These are phyloP conservation scores for Parasteatoda lunata DNA, from an alignment of 2,888 invertebrate species.

Conservation along the genomic window DNA sequence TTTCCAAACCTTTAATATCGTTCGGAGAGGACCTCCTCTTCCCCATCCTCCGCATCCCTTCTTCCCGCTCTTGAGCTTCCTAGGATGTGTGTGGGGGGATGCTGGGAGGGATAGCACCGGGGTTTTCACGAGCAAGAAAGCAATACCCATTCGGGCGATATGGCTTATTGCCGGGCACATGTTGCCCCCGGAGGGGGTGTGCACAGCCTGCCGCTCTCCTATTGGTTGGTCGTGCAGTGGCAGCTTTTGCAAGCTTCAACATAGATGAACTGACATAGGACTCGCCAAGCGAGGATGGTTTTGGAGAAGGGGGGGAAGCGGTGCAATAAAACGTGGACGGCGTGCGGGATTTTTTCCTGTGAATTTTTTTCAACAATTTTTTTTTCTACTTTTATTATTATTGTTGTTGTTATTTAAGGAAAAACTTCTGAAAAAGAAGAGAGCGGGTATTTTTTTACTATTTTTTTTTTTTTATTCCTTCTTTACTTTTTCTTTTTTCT, in stretches of 20 bases:
- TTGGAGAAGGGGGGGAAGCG: conserved; percentile 10
- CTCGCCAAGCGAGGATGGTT: conserved; percentile 21
- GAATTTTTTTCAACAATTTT: neutral
- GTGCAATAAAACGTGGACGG: conserved; percentile 62
- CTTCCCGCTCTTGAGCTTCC: conserved; percentile 27
- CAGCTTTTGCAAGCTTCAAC: conserved; percentile 53
- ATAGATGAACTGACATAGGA: conserved; percentile 60
- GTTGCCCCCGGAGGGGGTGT: conserved; percentile 52
- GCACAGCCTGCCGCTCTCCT: conserved; percentile 55
- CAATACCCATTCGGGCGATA: conserved; percentile 68
- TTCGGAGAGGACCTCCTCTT: conserved; percentile 9
- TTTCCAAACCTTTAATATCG: conserved; percentile 59
- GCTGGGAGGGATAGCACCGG: conserved; percentile 6
- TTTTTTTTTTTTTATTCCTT: neutral
- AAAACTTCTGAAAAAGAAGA: conserved; percentile 54
- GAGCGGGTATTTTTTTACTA: neutral
- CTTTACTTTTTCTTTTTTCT: neutral
- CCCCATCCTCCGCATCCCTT: conserved; percentile 10
- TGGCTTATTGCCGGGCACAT: conserved; percentile 68
- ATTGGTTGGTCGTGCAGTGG: conserved; percentile 47
- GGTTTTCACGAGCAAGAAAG: conserved; percentile 65
- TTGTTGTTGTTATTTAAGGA: conserved; percentile 45
- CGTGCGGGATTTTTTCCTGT: conserved; percentile 52
- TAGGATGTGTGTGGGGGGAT: conserved; percentile 13
- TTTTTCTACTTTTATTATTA: conserved; percentile 40